Percentiles rank a stretch among this genome's conserved stretches.
Evolutionary conservation across 2,113 vertebrate species (phyloP).

Genomic region (human (Homo sapiens)): GRCh38 chr11:45240001-45240500

Average conservation of each 20-base stretch:
- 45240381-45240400: conserved; percentile 81
- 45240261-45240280: neutral
- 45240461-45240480: neutral
- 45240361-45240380: conserved; percentile 68
- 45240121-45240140: neutral
- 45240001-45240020: neutral
- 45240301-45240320: conserved; percentile 78
- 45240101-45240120: neutral
- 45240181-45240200: neutral
- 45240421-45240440: conserved; percentile 65
- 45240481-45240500: neutral
- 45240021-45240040: neutral
- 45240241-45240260: neutral
- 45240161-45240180: neutral
- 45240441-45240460: conserved; percentile 19
- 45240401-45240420: conserved; percentile 68
- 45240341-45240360: conserved; percentile 63
- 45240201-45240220: neutral
- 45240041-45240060: neutral
- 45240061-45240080: neutral
- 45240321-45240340: conserved; percentile 67
- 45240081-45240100: neutral
- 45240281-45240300: conserved; percentile 17
- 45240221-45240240: neutral
- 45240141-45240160: neutral